These are phyloP conservation scores for Temnopleurus reevesii DNA, from an alignment of 53 echinoderm and acorn worm species.

Conservation along the genomic window DNA sequence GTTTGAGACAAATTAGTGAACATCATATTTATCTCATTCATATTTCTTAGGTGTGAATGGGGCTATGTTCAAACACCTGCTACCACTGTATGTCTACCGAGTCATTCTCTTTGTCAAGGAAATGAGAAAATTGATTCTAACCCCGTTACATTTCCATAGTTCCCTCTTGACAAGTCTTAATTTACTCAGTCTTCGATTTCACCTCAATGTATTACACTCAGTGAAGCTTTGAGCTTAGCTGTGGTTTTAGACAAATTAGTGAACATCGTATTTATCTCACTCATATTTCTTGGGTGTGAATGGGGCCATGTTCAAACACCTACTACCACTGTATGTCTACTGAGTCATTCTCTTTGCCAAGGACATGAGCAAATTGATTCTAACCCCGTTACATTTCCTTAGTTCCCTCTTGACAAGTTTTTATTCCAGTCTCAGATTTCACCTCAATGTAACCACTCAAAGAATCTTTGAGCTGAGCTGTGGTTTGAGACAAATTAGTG, in stretches of 20 bases:
- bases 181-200: too few species aligned
- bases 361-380: conserved; percentile 27
- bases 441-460: too few species aligned
- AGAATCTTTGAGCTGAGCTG: too few species aligned
- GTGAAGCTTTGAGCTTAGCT: too few species aligned
- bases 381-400: conserved; percentile 1
- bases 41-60: background rate
- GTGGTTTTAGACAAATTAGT: too few species aligned
- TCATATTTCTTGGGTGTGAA: background rate
- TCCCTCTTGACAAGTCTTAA: too few species aligned
- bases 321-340: background rate
- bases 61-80: background rate
- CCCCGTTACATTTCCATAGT: background rate
- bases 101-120: conserved; percentile 12
- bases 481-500: too few species aligned
- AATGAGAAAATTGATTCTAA: conserved; percentile 23
- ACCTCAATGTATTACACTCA: too few species aligned
- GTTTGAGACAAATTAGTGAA: too few species aligned
- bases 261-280: too few species aligned
- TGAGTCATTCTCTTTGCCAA: conserved; percentile 22
- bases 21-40: too few species aligned
- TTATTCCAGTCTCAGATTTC: too few species aligned
- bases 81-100: background rate
- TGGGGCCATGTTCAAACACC: background rate
- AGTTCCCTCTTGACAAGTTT: background rate